Evolutionary conservation across 2,888 invertebrate species (phyloP), one percentile per base, ranked within the genome.

Genomic region (Chymomyza caudatula): DNA sequence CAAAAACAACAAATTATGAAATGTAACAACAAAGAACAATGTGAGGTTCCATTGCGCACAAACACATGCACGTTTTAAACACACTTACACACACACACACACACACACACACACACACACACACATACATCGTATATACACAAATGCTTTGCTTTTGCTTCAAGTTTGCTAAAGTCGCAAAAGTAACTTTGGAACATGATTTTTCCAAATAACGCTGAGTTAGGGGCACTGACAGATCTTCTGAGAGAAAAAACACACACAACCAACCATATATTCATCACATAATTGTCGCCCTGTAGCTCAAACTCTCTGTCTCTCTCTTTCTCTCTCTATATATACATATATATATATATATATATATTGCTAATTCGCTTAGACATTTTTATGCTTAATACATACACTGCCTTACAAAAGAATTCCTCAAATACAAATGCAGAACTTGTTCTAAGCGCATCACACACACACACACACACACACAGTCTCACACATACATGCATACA

Each of bases 61-160:
- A 62, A 76, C 55, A 74, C 19, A 64, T 42, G 60, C 58, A 51
- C 17, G 53, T 43, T 60, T 25, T 22, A 23, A 19, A 68, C 44
- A 59, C 42, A 60, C 11, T 49, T 49, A 63, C 11, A 71, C 53
- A 65, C 51, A 74, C 57, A 57, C 22, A 59, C 22, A 49, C 17
- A 70, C 23, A 60, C 47, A 68, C 49, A 49, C 11, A 52, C 2
- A 52, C n/a, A 60, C 20, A 20, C 29, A 71, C 1, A 47, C 1
- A 1, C 0, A 47, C 0, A 15, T 15, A 3, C n/a, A 17, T n/a
- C n/a, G n/a, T 47, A 47, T 6, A 47, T 47, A 47, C 19, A n/a
- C 49, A 65, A 69, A 71, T 83, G 78, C 84, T 78, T 78, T 71
- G 76, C 76, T 80, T 69, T 70, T 82, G 78, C 85, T 74, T 79